Percentiles rank a stretch among this genome's conserved stretches.
Evolutionary conservation across 2,888 invertebrate genomes (phyloP).

Genomic region (Punctoribates punctum): DNA sequence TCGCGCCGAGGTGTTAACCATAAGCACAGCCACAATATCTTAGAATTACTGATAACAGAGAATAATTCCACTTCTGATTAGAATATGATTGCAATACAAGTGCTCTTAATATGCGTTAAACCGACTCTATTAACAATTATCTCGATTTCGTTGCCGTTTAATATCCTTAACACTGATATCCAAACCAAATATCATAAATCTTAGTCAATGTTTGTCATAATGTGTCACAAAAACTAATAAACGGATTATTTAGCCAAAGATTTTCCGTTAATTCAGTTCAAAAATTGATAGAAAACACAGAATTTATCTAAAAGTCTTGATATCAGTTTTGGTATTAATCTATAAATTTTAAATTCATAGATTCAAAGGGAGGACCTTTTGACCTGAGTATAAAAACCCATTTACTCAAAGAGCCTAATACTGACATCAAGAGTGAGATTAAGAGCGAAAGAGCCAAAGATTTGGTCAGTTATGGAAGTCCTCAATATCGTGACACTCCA

Average conservation of each 20-base stretch:
- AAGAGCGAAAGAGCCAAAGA: conserved; percentile 16
- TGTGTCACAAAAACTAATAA: not conserved
- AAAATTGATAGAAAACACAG: not conserved
- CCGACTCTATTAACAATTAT: not conserved
- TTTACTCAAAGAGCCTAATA: conserved; percentile 17
- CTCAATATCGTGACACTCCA: not conserved
- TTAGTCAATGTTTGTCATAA: not conserved
- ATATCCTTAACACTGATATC: not conserved
- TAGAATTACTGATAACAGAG: not conserved
- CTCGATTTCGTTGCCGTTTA: not conserved
- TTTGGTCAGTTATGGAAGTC: not conserved
- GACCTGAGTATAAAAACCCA: conserved; percentile 45
- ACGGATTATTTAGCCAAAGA: not conserved
- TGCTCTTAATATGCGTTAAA: not conserved
- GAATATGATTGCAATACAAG: conserved; percentile 7
- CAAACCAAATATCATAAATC: too few species aligned
- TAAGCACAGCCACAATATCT: not conserved
- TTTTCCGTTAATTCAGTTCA: not conserved
- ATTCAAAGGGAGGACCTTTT: conserved; percentile 43
- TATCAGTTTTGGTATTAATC: not conserved
- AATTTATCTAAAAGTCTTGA: not conserved
- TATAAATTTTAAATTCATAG: conserved; percentile 16
- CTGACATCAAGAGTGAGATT: not conserved
- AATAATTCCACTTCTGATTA: conserved; percentile 1
- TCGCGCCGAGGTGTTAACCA: conserved; percentile 1